Base-by-base conservation (phyloP, 1,140 invertebrate genomes). In the Eupristina koningsbergeri region DNA sequence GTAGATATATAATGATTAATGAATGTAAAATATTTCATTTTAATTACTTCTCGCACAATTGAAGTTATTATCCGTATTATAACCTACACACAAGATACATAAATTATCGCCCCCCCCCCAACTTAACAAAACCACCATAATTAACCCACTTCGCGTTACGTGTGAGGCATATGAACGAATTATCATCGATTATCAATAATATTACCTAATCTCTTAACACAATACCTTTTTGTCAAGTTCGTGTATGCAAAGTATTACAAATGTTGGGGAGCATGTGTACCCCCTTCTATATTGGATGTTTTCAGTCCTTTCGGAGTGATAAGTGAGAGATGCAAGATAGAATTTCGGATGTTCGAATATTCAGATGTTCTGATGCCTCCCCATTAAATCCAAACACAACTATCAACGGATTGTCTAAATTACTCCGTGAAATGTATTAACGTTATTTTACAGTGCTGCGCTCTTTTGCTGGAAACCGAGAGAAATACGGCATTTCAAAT, bases 351-450 rank as follows among this genome's bases (percentile, higher is more conserved):
- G n/a, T n/a, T n/a, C n/a, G n/a, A n/a, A n/a, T n/a, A n/a, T n/a
- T n/a, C n/a, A n/a, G n/a, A n/a, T n/a, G n/a, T n/a, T n/a, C n/a
- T n/a, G n/a, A n/a, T n/a, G n/a, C 87, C 89, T 88, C 86, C 84
- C 88, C 87, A 89, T 89, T 89, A 90, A 86, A 89, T 86, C 86
- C 86, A 88, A 90, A 91, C 90, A 90, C 87, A 75, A 67, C 89
- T 87, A 86, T 84, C 84, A 75, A 86, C 86, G 88, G 89, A 91
- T 91, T 88, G 91, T 90, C 89, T 89, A 89, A 91, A 91, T 91
- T 89, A 89, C 86, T 88, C 87, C 87, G 88, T 89, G 90, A 91
- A 90, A 91, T 91, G 86, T 91, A 91, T 91, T 91, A 91, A 91
- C 89, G 88, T 87, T 81, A 84, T 86, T 88, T 88, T 86, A 88